phyloP scores from a whole-genome alignment of 1,140 invertebrate species.

The Pissodes strobi region DNA sequence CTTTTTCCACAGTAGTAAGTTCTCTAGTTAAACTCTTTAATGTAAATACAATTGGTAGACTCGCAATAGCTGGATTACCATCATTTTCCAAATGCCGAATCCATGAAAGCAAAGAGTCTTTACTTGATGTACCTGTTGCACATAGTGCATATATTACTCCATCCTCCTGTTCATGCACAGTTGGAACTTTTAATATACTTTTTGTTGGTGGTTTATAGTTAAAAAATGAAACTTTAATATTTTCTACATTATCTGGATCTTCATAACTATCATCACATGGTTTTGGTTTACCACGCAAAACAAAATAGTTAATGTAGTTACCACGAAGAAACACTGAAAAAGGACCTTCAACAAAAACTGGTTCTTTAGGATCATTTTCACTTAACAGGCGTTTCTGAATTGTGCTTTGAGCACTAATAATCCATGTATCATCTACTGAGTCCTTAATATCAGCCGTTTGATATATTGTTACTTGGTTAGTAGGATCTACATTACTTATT shows the following conservation, averaged over 20 bases:
- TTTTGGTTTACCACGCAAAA: slow-evolving; percentile 71
- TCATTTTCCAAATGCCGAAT: slow-evolving; percentile 80
- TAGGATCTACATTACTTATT: slow-evolving; percentile 85
- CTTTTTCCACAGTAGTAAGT: slow-evolving; percentile 24
- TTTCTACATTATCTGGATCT: slow-evolving; percentile 66
- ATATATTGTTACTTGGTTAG: slow-evolving; percentile 71
- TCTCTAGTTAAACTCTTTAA: slow-evolving; percentile 51
- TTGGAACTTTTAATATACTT: slow-evolving; percentile 58
- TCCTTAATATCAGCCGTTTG: slow-evolving; percentile 73
- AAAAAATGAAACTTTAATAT: slow-evolving; percentile 66
- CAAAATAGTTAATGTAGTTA: slow-evolving; percentile 81
- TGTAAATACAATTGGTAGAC: slow-evolving; percentile 81
- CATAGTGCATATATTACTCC: slow-evolving; percentile 82
- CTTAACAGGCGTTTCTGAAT: slow-evolving; percentile 75
- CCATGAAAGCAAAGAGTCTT: slow-evolving; percentile 92
- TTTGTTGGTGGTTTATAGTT: slow-evolving; percentile 57
- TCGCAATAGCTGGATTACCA: slow-evolving; percentile 73
- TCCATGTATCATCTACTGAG: slow-evolving; percentile 89
- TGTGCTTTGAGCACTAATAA: slow-evolving; percentile 86
- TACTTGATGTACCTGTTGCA: slow-evolving; percentile 76
- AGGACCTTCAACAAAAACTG: slow-evolving; percentile 88
- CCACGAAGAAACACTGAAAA: slow-evolving; percentile 80
- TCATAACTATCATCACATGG: slow-evolving; percentile 53
- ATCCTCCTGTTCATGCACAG: slow-evolving; percentile 91
- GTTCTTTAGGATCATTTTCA: slow-evolving; percentile 68